These are phyloP conservation scores for Clytia hemisphaerica DNA, from an alignment of 30 jellyfish, hydroid and myxozoan species.

Conservation along the genomic window DNA sequence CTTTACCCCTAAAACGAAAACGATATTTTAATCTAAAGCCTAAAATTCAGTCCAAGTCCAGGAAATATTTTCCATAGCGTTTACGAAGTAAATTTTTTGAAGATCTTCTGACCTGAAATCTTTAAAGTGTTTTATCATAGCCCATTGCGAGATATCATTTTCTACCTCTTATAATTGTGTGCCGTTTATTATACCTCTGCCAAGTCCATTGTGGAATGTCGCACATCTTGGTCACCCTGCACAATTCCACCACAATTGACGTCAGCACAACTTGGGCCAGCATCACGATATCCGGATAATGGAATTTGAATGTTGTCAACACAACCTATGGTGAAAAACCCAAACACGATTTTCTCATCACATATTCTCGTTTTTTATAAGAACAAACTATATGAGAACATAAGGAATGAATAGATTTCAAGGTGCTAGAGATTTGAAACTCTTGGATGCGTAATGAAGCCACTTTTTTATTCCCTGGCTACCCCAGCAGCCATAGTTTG, in stretches of 20 bases:
- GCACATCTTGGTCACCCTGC: constrained; percentile 52
- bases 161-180: no score
- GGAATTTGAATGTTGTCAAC: constrained; percentile 54
- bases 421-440: not conserved
- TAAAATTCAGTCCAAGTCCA: no score
- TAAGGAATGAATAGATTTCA: not conserved
- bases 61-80: no score
- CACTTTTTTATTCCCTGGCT: not conserved
- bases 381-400: not conserved
- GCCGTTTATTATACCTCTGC: constrained; percentile 69
- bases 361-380: no score
- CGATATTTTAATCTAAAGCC: not conserved
- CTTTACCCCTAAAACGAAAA: constrained; percentile 55
- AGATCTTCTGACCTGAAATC: no score
- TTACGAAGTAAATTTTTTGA: no score
- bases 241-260: constrained; percentile 51
- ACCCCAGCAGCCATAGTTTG: no score
- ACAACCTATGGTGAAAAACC: constrained; percentile 47
- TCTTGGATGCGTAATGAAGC: not conserved
- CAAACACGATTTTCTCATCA: not conserved
- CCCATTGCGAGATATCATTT: no score
- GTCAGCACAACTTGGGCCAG: constrained; percentile 63
- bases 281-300: constrained; percentile 80
- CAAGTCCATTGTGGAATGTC: constrained; percentile 76
- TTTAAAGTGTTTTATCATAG: no score